Evolutionary conservation across 53 echinoderm and acorn worm genomes (phyloP), one percentile per base, ranked within the genome.

Genomic region (Glandiceps talaboti): DNA sequence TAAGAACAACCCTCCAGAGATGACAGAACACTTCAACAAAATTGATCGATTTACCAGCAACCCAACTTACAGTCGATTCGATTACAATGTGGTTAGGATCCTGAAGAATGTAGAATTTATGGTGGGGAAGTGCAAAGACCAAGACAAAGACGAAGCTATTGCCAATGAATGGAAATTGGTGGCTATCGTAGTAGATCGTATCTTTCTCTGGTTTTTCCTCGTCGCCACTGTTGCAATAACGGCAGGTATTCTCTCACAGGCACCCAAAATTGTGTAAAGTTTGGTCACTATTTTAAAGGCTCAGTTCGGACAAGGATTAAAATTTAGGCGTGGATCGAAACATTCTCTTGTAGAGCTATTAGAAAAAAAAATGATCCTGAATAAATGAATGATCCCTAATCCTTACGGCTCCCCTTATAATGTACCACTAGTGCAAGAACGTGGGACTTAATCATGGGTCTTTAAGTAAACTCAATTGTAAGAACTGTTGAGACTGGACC

Each of bases 161-260:
- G 31, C 88, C 79, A 77, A 79, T 14, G 90, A 92, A 76, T 92
- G 92, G 94, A 90, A 92, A 79, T 82, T 87, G 28, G 84, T 88
- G 1, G 92, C 94, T 0, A 73, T 86, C 29, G 92, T 91, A 20
- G 33, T 86, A 33, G 91, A 94, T 81, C 83, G 94, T 26, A 33
- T 88, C 82, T 90, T 90, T 31, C 31, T 91, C 73, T 82, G 83
- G 79, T 29, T 90, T 10, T 94, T 88, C 32, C 28, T 91, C 0
- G 0, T 86, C 27, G 33, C 81, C 1, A 86, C 90, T 1, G 33
- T 75, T 27, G 76, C 79, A 30, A 76, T 82, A 30, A 88, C 94
- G 29, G 20, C 84, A 1, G 80, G 82, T 73, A 91, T 94, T 27
- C 31, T 94, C 0, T 81, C 83, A 25, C 90, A 94, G 76, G 64